A percentile compares a stretch with the other conserved stretches of the same genome.
phyloP scores from a whole-genome alignment of 1,140 invertebrate genomes.

The Drosophila santomea region DNA sequence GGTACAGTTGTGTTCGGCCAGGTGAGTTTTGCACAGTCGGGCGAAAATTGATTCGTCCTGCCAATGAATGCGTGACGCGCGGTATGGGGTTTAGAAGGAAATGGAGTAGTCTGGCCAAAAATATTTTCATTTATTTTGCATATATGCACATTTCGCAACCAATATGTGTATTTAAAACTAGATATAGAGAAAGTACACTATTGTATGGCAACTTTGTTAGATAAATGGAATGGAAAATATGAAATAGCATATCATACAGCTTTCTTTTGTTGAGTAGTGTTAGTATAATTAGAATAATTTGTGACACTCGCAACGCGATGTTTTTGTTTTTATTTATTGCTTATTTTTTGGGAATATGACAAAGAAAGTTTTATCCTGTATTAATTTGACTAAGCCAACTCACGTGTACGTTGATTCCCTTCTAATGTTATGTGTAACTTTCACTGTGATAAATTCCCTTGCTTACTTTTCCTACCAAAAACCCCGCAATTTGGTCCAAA shows the following conservation, averaged over 20 bases:
- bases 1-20: conserved; percentile 65
- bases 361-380: too few relatives aligned
- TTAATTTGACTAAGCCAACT: not conserved
- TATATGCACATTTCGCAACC: not conserved
- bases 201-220: too few relatives aligned
- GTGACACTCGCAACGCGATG: too few relatives aligned
- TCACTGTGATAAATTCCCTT: conserved; percentile 19
- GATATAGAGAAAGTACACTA: too few relatives aligned
- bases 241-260: too few relatives aligned
- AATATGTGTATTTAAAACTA: too few relatives aligned
- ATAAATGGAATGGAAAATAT: too few relatives aligned
- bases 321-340: too few relatives aligned
- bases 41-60: conserved; percentile 22
- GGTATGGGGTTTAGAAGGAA: not conserved
- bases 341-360: too few relatives aligned
- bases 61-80: conserved; percentile 1
- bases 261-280: too few relatives aligned
- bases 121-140: not conserved
- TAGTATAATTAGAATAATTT: too few relatives aligned
- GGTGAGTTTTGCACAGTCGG: conserved; percentile 15
- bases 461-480: not conserved
- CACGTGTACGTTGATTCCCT: not conserved
- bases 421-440: conserved; percentile 2
- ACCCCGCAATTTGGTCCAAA: not conserved
- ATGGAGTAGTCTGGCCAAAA: not conserved